Evolutionary conservation across 2,888 invertebrate species (phyloP).

Genomic region (Chrysomela aeneicollis): DNA sequence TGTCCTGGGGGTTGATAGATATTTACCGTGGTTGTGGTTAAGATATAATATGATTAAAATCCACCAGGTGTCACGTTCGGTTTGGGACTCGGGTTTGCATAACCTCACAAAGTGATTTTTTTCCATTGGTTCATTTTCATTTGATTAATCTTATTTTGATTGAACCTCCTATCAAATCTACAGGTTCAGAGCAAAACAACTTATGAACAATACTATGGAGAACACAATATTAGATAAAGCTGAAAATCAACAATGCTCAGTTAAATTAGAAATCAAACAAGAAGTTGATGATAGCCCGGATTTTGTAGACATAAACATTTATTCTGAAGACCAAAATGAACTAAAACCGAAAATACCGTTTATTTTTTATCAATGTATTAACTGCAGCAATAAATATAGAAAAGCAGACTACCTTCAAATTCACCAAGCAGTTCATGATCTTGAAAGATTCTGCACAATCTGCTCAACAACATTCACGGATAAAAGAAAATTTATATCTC

Average conservation of each 20-base stretch:
- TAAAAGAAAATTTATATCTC: not conserved
- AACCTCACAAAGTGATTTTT: too few species aligned
- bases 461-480: not conserved
- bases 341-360: not conserved
- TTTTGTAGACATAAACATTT: not conserved
- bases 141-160: too few species aligned
- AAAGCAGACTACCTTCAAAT: conserved; percentile 3
- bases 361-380: not conserved
- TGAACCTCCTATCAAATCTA: too few species aligned
- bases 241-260: not conserved
- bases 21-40: too few species aligned
- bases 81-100: too few species aligned
- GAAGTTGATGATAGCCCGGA: not conserved
- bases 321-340: not conserved
- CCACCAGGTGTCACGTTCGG: too few species aligned
- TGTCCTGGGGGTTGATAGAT: too few species aligned
- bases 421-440: conserved; percentile 5
- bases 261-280: not conserved
- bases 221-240: not conserved
- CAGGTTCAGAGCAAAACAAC: too few species aligned
- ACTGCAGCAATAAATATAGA: conserved; percentile 12
- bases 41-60: too few species aligned
- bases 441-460: not conserved
- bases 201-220: too few species aligned
- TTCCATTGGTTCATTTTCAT: too few species aligned